Evolutionary conservation across 2,797 vertebrate genomes (phyloP).

Genomic region (Holocentrus rufus): DNA sequence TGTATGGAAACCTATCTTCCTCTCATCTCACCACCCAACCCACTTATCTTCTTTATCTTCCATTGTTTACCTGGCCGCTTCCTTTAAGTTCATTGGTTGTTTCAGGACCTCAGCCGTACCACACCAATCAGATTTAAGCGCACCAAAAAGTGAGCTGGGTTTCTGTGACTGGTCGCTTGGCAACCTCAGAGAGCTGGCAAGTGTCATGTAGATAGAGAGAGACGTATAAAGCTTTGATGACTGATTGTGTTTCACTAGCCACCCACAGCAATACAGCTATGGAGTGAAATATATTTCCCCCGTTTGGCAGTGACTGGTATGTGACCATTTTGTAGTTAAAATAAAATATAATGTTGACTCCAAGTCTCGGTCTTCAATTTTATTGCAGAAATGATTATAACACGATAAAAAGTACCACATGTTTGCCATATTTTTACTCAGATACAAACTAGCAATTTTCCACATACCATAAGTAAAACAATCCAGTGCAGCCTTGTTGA

Average conservation of each 20-base stretch:
- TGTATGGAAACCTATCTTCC: conserved; percentile 27
- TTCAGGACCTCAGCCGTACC: conserved; percentile 17
- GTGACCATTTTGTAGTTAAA: neutral
- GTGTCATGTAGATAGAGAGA: conserved; percentile 66
- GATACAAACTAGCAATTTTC: neutral
- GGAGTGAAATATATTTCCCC: conserved; percentile 2
- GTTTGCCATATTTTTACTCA: neutral
- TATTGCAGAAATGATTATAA: neutral
- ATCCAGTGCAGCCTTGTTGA: conserved; percentile 10
- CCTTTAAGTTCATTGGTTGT: conserved; percentile 47
- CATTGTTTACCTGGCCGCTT: conserved; percentile 38
- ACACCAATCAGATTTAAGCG: conserved; percentile 50
- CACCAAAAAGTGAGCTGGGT: conserved; percentile 23
- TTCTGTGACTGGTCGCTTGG: conserved; percentile 56
- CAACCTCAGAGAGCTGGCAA: conserved; percentile 60
- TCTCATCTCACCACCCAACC: conserved; percentile 5
- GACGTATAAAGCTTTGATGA: conserved; percentile 75
- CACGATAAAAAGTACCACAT: neutral
- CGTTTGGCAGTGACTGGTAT: neutral
- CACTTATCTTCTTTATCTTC: conserved; percentile 6
- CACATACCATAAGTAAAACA: neutral
- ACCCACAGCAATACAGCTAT: conserved; percentile 21
- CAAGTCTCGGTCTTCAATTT: neutral
- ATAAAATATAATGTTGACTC: neutral
- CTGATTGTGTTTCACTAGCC: conserved; percentile 64